Evolutionary conservation across 2,888 invertebrate genomes (phyloP).

Genomic region (Blastobasis lacticolella): DNA sequence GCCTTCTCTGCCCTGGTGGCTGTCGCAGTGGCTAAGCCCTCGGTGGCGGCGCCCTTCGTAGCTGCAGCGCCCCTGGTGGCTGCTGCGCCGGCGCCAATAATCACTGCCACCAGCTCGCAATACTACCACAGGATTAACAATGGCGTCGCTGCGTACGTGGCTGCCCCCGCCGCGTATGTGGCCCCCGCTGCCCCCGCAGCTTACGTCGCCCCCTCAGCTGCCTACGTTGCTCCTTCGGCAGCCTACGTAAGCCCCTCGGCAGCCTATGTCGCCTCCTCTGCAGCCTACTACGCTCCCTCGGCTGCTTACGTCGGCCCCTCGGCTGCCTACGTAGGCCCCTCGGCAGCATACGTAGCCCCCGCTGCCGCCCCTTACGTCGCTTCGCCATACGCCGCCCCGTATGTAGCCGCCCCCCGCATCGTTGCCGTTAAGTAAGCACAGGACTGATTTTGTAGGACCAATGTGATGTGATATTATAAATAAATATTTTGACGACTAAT

Average conservation of each 20-base stretch:
- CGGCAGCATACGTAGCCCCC: slow-evolving; percentile 4
- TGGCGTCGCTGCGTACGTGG: slow-evolving; percentile 56
- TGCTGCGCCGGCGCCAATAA: slow-evolving; percentile 61
- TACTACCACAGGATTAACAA: slow-evolving; percentile 79
- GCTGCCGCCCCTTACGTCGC: slow-evolving; percentile 23
- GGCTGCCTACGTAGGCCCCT: slow-evolving; percentile 14
- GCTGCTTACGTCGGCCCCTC: slow-evolving; percentile 14
- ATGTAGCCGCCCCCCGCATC: slow-evolving; percentile 14
- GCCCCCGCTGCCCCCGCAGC: slow-evolving; percentile 36
- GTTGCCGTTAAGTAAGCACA: slow-evolving; percentile 25
- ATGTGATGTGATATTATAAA: slow-evolving; percentile 32
- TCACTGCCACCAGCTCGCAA: slow-evolving; percentile 80
- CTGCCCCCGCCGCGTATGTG: slow-evolving; percentile 52
- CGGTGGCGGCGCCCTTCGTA: slow-evolving; percentile 33
- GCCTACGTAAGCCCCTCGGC: too few species aligned
- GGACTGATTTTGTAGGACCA: slow-evolving; percentile 3
- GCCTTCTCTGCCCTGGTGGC: slow-evolving; percentile 51
- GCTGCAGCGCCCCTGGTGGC: slow-evolving; percentile 33
- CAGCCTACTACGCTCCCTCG: slow-evolving; percentile 12
- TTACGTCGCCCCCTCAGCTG: slow-evolving; percentile 32
- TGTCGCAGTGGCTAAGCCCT: slow-evolving; percentile 49
- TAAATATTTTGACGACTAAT: slow-evolving; percentile 11
- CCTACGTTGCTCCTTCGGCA: slow-evolving; percentile 27
- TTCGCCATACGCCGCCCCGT: slow-evolving; percentile 18
- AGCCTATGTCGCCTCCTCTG: slow-evolving; percentile 31